Evolutionary conservation across 2,888 invertebrate species (phyloP).

Genomic region (Saturnia pavonia): DNA sequence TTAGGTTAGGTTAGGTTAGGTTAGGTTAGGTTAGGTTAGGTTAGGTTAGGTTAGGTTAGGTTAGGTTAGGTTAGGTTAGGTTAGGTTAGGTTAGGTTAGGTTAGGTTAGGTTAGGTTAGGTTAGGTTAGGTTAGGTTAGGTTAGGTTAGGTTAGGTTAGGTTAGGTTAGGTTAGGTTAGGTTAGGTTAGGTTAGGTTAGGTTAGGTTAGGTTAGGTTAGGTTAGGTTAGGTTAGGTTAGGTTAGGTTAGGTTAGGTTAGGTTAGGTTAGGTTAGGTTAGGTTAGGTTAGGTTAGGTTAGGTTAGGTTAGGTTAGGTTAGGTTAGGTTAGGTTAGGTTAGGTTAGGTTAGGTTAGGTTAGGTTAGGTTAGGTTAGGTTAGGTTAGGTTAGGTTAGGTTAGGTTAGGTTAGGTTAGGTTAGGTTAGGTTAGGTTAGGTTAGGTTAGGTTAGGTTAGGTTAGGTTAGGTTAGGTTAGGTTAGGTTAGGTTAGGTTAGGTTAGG

Average conservation of each 20-base stretch:
- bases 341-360: slow-evolving; percentile 34
- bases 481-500: slow-evolving; percentile 21
- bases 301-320: slow-evolving; percentile 26
- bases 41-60: slow-evolving; percentile 29
- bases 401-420: slow-evolving; percentile 18
- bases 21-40: slow-evolving; percentile 31
- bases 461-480: slow-evolving; percentile 23
- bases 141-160: slow-evolving; percentile 23
- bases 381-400: slow-evolving; percentile 13
- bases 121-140: slow-evolving; percentile 31
- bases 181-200: slow-evolving; percentile 23
- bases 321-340: slow-evolving; percentile 33
- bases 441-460: slow-evolving; percentile 1
- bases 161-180: slow-evolving; percentile 1
- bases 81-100: slow-evolving; percentile 29
- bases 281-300: slow-evolving; percentile 16
- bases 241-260: slow-evolving; percentile 23
- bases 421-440: slow-evolving; percentile 20
- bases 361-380: slow-evolving; percentile 29
- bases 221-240: slow-evolving; percentile 1
- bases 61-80: slow-evolving; percentile 31
- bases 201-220: slow-evolving; percentile 20
- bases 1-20: slow-evolving; percentile 32
- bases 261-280: slow-evolving; percentile 9
- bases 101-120: slow-evolving; percentile 31